Conservation (phyloP, 2,113 vertebrate genomes). For the Arenaria interpres region DNA sequence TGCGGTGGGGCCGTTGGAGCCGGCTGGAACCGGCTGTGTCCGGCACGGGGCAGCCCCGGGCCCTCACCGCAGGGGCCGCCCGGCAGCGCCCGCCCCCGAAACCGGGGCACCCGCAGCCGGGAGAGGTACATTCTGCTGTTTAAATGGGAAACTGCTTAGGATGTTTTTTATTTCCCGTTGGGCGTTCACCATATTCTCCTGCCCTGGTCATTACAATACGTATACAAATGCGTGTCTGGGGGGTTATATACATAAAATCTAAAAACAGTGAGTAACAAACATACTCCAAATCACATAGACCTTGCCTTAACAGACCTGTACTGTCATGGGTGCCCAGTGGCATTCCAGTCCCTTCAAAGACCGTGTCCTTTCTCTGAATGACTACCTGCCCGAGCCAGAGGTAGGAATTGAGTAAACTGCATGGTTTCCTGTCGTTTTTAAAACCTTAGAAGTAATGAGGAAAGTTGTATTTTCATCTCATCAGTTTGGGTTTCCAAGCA, state of each 20-base stretch:
- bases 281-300: not conserved
- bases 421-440: not conserved
- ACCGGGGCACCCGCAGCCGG: fast-evolving
- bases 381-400: not conserved
- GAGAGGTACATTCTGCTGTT: not conserved
- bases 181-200: not conserved
- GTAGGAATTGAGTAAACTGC: not conserved
- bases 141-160: not conserved
- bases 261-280: not conserved
- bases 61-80: no score
- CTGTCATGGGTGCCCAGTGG: not conserved
- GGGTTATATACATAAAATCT: not conserved
- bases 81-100: not conserved
- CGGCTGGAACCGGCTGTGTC: no score
- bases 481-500: not conserved
- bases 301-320: not conserved
- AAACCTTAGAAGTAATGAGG: not conserved
- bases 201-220: not conserved
- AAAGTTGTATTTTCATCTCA: not conserved
- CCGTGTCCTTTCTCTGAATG: not conserved
- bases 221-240: not conserved
- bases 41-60: no score
- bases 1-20: no score
- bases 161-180: not conserved
- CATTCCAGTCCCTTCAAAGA: not conserved